These are phyloP conservation scores for Eupithecia tripunctaria DNA, from an alignment of 2,888 invertebrate genomes.

Conservation along the genomic window DNA sequence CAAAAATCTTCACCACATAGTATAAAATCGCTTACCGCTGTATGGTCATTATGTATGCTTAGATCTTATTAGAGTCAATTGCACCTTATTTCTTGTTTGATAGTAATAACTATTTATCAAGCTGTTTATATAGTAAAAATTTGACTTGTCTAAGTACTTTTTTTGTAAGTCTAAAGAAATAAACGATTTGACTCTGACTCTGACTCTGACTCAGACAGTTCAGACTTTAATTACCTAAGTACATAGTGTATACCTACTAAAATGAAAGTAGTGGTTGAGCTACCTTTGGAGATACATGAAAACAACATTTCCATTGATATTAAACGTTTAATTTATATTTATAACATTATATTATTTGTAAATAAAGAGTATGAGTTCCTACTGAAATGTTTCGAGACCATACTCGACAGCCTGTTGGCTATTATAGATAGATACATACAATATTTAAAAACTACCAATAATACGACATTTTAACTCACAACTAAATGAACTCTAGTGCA, in stretches of 20 bases:
- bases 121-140: too few relatives aligned
- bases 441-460: conserved; percentile 67
- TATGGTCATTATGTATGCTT: too few relatives aligned
- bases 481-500: conserved; percentile 75
- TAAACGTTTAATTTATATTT: conserved; percentile 84
- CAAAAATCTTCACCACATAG: too few relatives aligned
- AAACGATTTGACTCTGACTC: too few relatives aligned
- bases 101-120: too few relatives aligned
- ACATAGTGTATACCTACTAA: too few relatives aligned
- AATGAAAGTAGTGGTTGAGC: not conserved
- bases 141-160: too few relatives aligned
- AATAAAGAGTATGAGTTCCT: conserved; percentile 78
- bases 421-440: conserved; percentile 64
- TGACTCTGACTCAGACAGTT: too few relatives aligned
- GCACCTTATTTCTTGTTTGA: too few relatives aligned
- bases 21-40: too few relatives aligned
- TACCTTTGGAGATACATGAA: conserved; percentile 4
- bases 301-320: conserved; percentile 57
- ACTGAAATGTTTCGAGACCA: conserved; percentile 76
- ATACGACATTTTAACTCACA: conserved; percentile 71
- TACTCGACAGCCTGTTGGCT: conserved; percentile 74
- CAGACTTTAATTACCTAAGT: not conserved
- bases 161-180: too few relatives aligned
- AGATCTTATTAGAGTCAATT: too few relatives aligned
- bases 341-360: conserved; percentile 85